These are phyloP conservation scores for Solea solea DNA, from an alignment of 2,113 vertebrate species.

Conservation along the genomic window DNA sequence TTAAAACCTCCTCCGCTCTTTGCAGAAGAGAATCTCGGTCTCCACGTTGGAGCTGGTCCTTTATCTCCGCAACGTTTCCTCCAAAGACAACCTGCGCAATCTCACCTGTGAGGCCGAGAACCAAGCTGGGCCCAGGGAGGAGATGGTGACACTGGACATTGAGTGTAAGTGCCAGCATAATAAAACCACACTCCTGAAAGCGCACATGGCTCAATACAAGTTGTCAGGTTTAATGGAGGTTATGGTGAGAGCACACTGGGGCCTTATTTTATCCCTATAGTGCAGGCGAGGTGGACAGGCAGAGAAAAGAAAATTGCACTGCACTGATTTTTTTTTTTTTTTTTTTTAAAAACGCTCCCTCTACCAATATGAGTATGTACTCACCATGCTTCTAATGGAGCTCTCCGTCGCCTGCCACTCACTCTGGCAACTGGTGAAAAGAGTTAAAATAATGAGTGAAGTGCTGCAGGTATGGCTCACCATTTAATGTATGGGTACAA, in stretches of 20 bases:
- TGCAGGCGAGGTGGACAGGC: conserved; percentile 58
- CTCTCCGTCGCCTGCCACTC: conserved; percentile 69
- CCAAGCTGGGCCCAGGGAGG: conserved; percentile 79
- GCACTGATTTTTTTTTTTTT: conserved; percentile 40
- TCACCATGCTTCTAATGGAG: conserved; percentile 69
- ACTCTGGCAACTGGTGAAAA: conserved; percentile 44
- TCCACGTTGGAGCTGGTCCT: conserved; percentile 72
- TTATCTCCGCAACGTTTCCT: conserved; percentile 74
- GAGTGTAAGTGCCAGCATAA: conserved; percentile 80
- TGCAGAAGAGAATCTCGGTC: conserved; percentile 66
- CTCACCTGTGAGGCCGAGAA: conserved; percentile 84
- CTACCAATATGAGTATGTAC: conserved; percentile 55
- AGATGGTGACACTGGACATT: conserved; percentile 81
- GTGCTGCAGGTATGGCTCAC: conserved; percentile 51
- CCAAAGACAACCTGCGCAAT: conserved; percentile 81
- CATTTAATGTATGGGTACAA: conserved; percentile 46
- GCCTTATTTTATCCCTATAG: conserved; percentile 30
- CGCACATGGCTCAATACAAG: conserved; percentile 45
- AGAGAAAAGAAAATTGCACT: conserved; percentile 61
- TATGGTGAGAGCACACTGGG: conserved; percentile 53
- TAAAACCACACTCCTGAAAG: conserved; percentile 44
- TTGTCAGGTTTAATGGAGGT: conserved; percentile 67
- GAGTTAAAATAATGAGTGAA: conserved; percentile 58
- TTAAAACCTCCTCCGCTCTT: conserved; percentile 8
- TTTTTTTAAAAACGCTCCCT: conserved; percentile 60